Conservation (phyloP, 2,888 invertebrate genomes). For the Eledone cirrhosa region DNA sequence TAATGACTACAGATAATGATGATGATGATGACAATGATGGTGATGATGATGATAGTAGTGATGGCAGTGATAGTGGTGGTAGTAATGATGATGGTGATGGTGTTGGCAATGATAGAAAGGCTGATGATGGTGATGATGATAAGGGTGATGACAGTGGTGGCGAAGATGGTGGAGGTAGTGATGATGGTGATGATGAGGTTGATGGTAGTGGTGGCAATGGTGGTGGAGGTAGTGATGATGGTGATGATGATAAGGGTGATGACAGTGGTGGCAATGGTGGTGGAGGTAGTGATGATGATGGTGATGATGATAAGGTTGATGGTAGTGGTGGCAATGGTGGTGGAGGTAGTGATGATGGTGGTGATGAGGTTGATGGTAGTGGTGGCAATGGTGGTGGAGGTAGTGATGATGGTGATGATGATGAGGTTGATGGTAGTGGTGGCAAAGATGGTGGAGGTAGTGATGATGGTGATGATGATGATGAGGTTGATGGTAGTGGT, state of each 20-base stretch:
- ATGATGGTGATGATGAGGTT: background rate
- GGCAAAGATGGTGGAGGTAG: background rate
- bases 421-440: background rate
- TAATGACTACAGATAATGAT: no score
- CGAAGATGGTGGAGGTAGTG: background rate
- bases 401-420: background rate
- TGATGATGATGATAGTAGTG: background rate
- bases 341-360: no score
- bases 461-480: background rate
- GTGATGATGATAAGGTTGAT: background rate
- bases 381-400: no score
- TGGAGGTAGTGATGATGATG: background rate
- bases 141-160: background rate
- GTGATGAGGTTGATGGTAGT: no score
- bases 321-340: background rate
- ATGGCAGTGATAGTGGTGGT: no score
- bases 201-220: no score
- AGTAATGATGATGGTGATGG: no score
- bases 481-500: no score
- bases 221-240: no score
- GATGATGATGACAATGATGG: background rate
- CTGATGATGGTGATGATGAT: background rate
- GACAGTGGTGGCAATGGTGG: background rate
- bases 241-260: no score
- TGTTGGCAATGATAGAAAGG: no score